Base-by-base conservation (phyloP, 2,113 vertebrate species). In the Brachirus orientalis region DNA sequence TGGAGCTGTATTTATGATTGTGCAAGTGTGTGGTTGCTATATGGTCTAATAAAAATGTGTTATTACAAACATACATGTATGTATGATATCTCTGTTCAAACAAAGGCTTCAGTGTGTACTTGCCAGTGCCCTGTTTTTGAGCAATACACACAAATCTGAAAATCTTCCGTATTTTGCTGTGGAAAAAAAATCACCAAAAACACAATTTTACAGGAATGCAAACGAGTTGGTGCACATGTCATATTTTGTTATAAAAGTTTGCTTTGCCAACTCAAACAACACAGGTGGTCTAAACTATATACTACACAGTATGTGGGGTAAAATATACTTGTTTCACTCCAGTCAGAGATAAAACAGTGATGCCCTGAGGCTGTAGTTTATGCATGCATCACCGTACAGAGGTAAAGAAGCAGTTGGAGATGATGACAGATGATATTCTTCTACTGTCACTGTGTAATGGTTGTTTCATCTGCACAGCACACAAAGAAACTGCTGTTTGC, bases 281-380 rank as follows among this genome's bases (percentile, higher is more conserved):
- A 46, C 0, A 43, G 73, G 82, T 85, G 82, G 82, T 78, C 85
- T 65, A 20, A 57, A 20, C 28, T 3, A 38, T 52, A 37, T 20
- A 18, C 17, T 0, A 28, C 28, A 28, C 38, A 2, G 4, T 2
- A 45, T 52, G 55, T 56, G 44, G 43, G 33, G 18, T 17, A 53
- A 53, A 66, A 44, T 11, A 54, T 10, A 51, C 56, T 20, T 47
- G 51, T 50, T 83, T 72, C 56, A 59, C 55, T 60, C 19, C 72
- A 38, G 19, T 8, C 12, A 14, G 44, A 79, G 60, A 78, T 79
- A 58, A 84, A 70, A 84, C 20, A 16, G 14, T 1, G 40, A 41
- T 16, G 36, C 20, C 71, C 55, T 0, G 1, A 76, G 54, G 72
- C 70, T 40, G 43, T 20, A 41, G 48, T 54, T 35, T 63, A 47